phyloP scores from a whole-genome alignment of 1,140 invertebrate genomes.

The Ips nitidus region DNA sequence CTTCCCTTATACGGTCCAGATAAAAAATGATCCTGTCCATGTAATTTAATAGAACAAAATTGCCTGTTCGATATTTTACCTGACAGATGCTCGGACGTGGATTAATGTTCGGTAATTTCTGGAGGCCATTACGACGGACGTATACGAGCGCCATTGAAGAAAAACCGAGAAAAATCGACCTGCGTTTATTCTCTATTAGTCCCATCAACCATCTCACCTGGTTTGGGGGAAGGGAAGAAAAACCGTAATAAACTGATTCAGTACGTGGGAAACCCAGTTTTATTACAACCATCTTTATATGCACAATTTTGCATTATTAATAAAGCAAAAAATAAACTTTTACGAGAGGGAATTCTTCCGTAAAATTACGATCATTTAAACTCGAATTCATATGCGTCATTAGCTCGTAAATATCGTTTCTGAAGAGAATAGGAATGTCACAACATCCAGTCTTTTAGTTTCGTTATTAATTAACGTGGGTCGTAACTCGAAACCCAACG shows the following conservation, averaged over 20 bases:
- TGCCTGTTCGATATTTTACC: conserved; percentile 43
- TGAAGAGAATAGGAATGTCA: conserved; percentile 12
- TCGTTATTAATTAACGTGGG: conserved; percentile 27
- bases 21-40: conserved; percentile 33
- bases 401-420: conserved; percentile 20
- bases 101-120: conserved; percentile 48
- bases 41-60: conserved; percentile 44
- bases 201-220: neutral
- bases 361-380: conserved; percentile 19
- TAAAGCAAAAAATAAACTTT: conserved; percentile 12
- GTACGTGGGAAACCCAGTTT: too few relatives aligned
- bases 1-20: neutral
- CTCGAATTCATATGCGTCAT: conserved; percentile 20
- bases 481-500: conserved; percentile 20
- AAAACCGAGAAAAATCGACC: conserved; percentile 34
- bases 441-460: conserved; percentile 22
- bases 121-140: conserved; percentile 44
- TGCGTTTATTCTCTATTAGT: conserved; percentile 15
- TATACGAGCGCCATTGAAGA: conserved; percentile 42
- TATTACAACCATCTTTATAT: too few relatives aligned
- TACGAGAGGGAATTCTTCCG: conserved; percentile 18
- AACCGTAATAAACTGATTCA: too few relatives aligned
- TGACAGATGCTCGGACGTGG: conserved; percentile 45
- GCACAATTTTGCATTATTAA: too few relatives aligned
- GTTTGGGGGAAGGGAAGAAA: neutral